Percentiles rank a stretch among this genome's conserved stretches.
These are phyloP conservation scores for Cynoglossus semilaevis DNA, from an alignment of 2,113 vertebrate genomes.

Conservation along the genomic window DNA sequence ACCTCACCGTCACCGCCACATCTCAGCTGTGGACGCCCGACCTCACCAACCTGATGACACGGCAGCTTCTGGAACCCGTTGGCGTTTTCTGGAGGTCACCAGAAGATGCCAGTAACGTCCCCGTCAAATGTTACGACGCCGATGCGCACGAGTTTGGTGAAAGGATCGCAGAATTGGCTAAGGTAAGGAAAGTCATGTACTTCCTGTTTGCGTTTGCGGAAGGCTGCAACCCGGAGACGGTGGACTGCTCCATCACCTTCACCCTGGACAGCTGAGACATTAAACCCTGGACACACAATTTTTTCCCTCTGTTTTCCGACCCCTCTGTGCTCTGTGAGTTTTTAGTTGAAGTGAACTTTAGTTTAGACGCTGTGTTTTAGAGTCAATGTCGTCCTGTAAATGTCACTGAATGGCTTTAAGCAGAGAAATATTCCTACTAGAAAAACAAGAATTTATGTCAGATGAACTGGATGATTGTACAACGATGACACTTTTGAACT, in stretches of 20 bases:
- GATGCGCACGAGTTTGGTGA: slow-evolving; percentile 90
- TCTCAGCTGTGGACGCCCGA: slow-evolving; percentile 96
- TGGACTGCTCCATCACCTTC: slow-evolving; percentile 83
- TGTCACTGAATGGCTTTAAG: no score
- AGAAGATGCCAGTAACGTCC: not conserved
- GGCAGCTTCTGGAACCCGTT: slow-evolving; percentile 88
- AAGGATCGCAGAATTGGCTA: slow-evolving; percentile 85
- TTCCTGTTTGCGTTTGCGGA: slow-evolving; percentile 86
- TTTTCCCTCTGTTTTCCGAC: not conserved
- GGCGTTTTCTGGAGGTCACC: slow-evolving; percentile 84
- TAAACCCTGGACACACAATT: not conserved
- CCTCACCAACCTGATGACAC: slow-evolving; percentile 90
- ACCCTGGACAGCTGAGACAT: slow-evolving; percentile 38
- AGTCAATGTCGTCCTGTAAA: no score
- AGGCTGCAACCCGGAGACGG: slow-evolving; percentile 75
- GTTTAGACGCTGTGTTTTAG: not conserved
- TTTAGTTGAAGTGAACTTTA: not conserved
- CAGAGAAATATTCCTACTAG: no score
- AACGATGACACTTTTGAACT: no score
- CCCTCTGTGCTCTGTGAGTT: not conserved
- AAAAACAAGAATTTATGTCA: no score
- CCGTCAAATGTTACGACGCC: slow-evolving; percentile 80
- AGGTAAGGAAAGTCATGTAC: slow-evolving; percentile 91
- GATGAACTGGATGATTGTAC: not conserved
- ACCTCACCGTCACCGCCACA: slow-evolving; percentile 83